Conservation (phyloP, 2,797 vertebrate species). For the Geotrypetes seraphini region DNA sequence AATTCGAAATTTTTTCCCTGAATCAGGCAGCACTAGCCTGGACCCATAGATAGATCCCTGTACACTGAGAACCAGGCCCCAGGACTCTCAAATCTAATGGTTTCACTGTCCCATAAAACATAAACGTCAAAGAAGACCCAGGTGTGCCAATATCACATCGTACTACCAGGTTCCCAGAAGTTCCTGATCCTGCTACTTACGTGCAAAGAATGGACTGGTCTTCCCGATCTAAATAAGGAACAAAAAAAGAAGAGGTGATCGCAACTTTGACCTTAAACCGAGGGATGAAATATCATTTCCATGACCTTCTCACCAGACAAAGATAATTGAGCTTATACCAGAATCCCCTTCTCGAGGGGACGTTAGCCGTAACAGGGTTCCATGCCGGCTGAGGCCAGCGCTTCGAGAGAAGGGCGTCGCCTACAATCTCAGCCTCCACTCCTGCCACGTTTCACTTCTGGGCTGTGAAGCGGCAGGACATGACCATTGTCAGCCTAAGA, state of each 20-base stretch:
- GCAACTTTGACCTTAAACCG: neutral
- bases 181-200: conserved; percentile 54
- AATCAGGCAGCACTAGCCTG: no score
- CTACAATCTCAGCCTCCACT: neutral
- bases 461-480: neutral
- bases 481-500: neutral
- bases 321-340: no score
- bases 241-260: neutral
- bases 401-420: neutral
- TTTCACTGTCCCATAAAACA: no score
- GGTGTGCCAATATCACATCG: neutral
- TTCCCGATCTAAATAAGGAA: conserved; percentile 66
- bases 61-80: no score
- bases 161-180: neutral
- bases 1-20: no score
- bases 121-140: neutral
- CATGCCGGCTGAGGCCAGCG: no score
- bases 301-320: no score
- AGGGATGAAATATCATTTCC: neutral
- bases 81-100: no score
- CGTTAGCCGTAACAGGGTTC: fast-evolving
- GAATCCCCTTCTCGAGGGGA: conserved; percentile 11
- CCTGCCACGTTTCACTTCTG: neutral
- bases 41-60: no score
- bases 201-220: conserved; percentile 91